phyloP scores from a whole-genome alignment of 2,113 vertebrate species.

The Macquaria australasica region DNA sequence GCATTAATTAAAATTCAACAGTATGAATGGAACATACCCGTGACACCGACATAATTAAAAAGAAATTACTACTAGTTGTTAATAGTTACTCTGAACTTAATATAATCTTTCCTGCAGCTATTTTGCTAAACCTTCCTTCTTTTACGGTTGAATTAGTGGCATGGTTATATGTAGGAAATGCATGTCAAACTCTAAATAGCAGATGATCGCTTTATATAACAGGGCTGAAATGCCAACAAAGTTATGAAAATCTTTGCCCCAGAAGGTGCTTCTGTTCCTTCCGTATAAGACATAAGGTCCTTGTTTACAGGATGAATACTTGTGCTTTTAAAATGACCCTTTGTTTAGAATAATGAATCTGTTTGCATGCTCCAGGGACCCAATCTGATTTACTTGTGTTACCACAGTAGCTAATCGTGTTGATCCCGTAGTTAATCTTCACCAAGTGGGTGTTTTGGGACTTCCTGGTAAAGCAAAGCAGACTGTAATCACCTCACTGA shows the following conservation, averaged over 20 bases:
- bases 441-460: slow-evolving; percentile 50
- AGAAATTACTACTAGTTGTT: neutral
- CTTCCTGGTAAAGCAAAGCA: slow-evolving; percentile 42
- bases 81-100: neutral
- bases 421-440: slow-evolving; percentile 69
- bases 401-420: slow-evolving; percentile 72
- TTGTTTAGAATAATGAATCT: slow-evolving; percentile 67
- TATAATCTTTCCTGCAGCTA: neutral
- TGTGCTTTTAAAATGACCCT: slow-evolving; percentile 59
- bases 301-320: slow-evolving; percentile 52
- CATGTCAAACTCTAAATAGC: slow-evolving; percentile 25
- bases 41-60: neutral
- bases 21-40: neutral
- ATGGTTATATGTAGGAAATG: slow-evolving; percentile 25
- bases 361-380: slow-evolving; percentile 50
- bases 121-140: neutral
- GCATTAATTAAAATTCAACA: neutral
- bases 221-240: slow-evolving; percentile 16
- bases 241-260: slow-evolving; percentile 37
- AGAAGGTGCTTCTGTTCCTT: slow-evolving; percentile 37
- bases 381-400: slow-evolving; percentile 73
- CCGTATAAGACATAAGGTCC: slow-evolving; percentile 32
- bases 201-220: slow-evolving; percentile 55
- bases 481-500: slow-evolving; percentile 46
- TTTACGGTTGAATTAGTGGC: neutral